These are phyloP conservation scores for Scaptomyza tumidula DNA, from an alignment of 2,888 invertebrate species.

Conservation along the genomic window DNA sequence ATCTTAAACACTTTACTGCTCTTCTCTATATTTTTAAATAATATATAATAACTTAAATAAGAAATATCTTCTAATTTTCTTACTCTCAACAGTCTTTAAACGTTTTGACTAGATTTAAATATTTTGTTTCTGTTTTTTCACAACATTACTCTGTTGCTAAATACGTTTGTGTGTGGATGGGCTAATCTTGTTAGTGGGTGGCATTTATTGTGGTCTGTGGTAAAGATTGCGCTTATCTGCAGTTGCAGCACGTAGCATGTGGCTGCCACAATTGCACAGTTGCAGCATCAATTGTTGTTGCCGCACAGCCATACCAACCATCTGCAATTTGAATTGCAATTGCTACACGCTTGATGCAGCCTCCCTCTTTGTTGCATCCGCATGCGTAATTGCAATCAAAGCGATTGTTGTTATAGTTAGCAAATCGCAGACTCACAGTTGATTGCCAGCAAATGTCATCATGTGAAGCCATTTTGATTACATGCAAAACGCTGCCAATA, in stretches of 20 bases:
- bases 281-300: constrained; percentile 5
- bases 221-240: constrained; percentile 53
- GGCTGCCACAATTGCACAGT: constrained; percentile 34
- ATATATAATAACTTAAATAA: too few species aligned
- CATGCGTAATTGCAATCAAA: constrained; percentile 74
- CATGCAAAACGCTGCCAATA: constrained; percentile 54
- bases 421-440: constrained; percentile 55
- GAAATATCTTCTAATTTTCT: background rate
- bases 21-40: too few species aligned
- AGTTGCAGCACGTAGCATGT: constrained; percentile 72
- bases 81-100: background rate
- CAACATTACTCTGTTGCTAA: background rate
- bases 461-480: constrained; percentile 43
- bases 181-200: constrained; percentile 21
- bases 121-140: background rate
- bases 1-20: too few species aligned
- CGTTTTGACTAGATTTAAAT: background rate
- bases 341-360: background rate
- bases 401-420: constrained; percentile 68
- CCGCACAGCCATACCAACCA: background rate
- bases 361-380: constrained; percentile 1
- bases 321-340: constrained; percentile 8
- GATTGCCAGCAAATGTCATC: constrained; percentile 52
- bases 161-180: background rate
- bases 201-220: constrained; percentile 41